Evolutionary conservation across 2,888 invertebrate species (phyloP).

Genomic region (Xanthia togata): DNA sequence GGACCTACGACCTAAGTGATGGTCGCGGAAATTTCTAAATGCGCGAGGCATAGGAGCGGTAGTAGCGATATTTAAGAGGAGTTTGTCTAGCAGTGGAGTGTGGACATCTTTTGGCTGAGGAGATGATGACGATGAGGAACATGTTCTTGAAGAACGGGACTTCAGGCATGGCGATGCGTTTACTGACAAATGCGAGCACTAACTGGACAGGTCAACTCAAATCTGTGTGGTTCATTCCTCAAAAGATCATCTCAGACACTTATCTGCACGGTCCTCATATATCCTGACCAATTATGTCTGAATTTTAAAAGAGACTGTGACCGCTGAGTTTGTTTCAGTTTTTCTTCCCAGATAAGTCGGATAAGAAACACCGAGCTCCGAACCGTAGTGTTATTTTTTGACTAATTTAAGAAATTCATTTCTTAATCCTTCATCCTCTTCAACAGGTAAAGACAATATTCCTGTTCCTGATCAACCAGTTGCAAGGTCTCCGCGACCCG

Average conservation of each 20-base stretch:
- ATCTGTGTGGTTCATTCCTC: background rate
- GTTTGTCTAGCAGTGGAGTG: background rate
- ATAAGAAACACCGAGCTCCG: too few relatives aligned
- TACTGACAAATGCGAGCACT: background rate
- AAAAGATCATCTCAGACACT: background rate
- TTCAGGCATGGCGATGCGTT: background rate
- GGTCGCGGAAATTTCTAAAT: background rate
- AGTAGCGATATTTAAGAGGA: background rate
- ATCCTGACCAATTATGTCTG: too few relatives aligned
- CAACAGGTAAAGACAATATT: conserved; percentile 94
- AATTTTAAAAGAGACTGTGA: too few relatives aligned
- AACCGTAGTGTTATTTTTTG: background rate
- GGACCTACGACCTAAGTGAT: too few relatives aligned
- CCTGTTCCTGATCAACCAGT: conserved; percentile 97
- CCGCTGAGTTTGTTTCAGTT: too few relatives aligned
- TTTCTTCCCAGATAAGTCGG: too few relatives aligned
- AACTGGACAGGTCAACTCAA: background rate
- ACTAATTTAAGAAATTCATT: background rate
- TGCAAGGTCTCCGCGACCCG: conserved; percentile 98
- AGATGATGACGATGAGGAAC: background rate
- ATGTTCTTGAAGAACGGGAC: background rate
- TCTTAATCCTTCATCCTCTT: conserved; percentile 1
- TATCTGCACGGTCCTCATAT: background rate
- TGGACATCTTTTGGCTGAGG: background rate
- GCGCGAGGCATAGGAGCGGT: background rate